Base-by-base conservation (phyloP, 2,113 vertebrate genomes). In the Synchiropus splendidus region DNA sequence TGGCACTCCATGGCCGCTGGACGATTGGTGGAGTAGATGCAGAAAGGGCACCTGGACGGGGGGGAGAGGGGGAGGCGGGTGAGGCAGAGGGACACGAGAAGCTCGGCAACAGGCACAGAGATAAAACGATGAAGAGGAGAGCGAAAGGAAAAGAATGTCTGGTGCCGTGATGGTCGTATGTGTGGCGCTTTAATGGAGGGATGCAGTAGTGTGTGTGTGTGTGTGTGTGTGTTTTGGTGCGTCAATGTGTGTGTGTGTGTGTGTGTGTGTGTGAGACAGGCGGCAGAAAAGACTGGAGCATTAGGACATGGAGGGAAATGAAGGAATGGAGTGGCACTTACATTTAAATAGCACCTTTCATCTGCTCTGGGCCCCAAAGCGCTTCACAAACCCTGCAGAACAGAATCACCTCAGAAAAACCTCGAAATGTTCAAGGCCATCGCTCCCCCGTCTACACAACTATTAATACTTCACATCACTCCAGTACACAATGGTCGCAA, bases 1-100 rank as follows among this genome's bases (percentile, higher is more conserved):
- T 98, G 95, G 89, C 93, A 94, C 82, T 95, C 94, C 90, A 99
- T 94, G 61, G 95, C 94, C 58, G 91, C 89, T 31, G 95, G 92
- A 77, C 93, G 92, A 86, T 90, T 93, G 45, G 94, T 97, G 88
- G 95, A 95, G 84, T 98, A 98, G 86, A 93, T 88, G 86, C 95
- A 97, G 87, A 98, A 91, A 14, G 95, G 94, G 86, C 95, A 98
- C 92, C 95, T 98, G 85, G 54, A 57, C 42, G 60, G 49, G 48
- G 51, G 17, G 43, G 72, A 45, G 67, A 36, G 17, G 40, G 43
- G 58, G 51, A 21, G 16, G 47, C 3, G 34, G 39, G 42, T 27
- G 48, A 17, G 33, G 64, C 60, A 52, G 46, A 54, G 60, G 31
- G 38, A 45, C 37, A 43, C 40, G 40, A 36, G 47, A 13, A 49